These are phyloP conservation scores for Heterocephalus glaber DNA, from an alignment of 2,113 vertebrate species.

Conservation along the genomic window DNA sequence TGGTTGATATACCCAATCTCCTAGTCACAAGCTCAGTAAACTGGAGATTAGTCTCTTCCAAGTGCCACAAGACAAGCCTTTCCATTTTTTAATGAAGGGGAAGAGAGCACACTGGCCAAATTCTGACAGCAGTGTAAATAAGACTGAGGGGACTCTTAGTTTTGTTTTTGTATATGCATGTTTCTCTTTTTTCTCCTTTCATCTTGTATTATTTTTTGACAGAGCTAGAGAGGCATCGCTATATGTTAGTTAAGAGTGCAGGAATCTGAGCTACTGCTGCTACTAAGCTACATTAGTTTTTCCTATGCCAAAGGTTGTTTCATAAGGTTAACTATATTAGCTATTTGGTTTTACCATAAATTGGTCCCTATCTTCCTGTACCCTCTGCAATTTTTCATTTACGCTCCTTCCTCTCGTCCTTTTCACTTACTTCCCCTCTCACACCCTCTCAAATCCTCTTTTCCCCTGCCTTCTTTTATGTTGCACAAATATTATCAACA, in stretches of 20 bases:
- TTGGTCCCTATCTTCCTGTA: too few species aligned
- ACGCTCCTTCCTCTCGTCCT: too few species aligned
- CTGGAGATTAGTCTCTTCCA: not conserved
- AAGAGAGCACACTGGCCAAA: not conserved
- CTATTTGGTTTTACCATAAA: too few species aligned
- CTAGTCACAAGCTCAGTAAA: not conserved
- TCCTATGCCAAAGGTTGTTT: too few species aligned
- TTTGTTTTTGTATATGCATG: not conserved
- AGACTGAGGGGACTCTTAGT: not conserved
- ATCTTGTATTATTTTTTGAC: not conserved
- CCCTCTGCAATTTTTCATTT: too few species aligned
- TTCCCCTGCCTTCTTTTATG: too few species aligned
- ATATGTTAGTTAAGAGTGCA: not conserved
- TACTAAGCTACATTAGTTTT: not conserved
- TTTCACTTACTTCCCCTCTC: too few species aligned
- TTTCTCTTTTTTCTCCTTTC: not conserved
- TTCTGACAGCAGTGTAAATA: not conserved
- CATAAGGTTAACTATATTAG: too few species aligned
- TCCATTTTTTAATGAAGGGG: not conserved
- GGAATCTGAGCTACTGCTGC: not conserved
- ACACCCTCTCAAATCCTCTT: too few species aligned
- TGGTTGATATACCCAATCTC: not conserved
- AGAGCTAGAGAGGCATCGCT: not conserved
- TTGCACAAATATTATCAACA: too few species aligned
- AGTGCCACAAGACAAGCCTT: not conserved